Conservation (phyloP, 1,140 invertebrate species). For the Solenopsis fugax region DNA sequence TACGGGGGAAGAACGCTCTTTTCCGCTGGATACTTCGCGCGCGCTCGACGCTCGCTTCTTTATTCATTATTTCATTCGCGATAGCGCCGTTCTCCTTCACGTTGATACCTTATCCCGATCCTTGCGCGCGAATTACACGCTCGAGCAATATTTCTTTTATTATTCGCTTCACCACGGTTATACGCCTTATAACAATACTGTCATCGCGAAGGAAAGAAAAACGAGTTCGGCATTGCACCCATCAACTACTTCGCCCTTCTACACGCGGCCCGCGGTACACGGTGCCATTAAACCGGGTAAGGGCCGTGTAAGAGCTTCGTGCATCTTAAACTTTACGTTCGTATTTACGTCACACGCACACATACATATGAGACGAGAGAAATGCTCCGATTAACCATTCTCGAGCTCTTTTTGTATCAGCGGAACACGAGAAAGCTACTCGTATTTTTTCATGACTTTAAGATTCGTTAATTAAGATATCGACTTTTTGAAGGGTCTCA, state of each 20-base stretch:
- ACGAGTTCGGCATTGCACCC: background rate
- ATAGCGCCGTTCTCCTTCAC: slow-evolving; percentile 5
- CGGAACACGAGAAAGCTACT: no score
- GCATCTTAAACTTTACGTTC: slow-evolving; percentile 31
- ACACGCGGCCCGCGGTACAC: background rate
- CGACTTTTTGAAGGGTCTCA: background rate
- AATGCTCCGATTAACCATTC: slow-evolving; percentile 15
- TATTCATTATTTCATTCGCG: slow-evolving; percentile 65
- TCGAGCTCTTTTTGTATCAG: background rate
- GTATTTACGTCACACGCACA: slow-evolving; percentile 6
- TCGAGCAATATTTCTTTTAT: slow-evolving; percentile 42
- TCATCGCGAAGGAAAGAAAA: background rate
- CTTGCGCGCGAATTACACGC: slow-evolving; percentile 18
- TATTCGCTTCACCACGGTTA: slow-evolving; percentile 43
- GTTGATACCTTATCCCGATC: slow-evolving; percentile 44
- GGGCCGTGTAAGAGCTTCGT: background rate
- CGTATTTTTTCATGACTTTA: background rate
- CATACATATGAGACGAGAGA: background rate
- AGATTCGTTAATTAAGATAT: no score
- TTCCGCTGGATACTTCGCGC: slow-evolving; percentile 45
- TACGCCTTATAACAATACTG: slow-evolving; percentile 13
- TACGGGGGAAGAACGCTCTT: slow-evolving; percentile 21
- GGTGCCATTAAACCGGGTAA: slow-evolving; percentile 3
- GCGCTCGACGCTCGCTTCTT: slow-evolving; percentile 35
- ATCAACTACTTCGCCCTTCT: slow-evolving; percentile 33